These are phyloP conservation scores for Phengaris arion DNA, from an alignment of 2,888 invertebrate genomes.

Conservation along the genomic window DNA sequence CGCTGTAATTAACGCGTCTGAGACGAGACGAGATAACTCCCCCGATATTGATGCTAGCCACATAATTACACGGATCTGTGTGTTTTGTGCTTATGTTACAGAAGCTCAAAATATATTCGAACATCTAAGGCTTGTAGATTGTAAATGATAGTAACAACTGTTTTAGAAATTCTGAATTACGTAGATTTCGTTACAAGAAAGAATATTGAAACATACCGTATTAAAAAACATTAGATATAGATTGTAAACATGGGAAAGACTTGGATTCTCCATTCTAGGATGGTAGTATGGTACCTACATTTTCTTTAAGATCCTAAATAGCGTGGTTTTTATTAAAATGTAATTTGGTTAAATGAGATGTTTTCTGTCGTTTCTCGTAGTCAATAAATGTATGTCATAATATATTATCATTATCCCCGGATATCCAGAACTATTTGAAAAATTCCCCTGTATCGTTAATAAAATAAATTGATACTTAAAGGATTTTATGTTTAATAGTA, in stretches of 20 bases:
- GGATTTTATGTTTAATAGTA: slow-evolving; percentile 42
- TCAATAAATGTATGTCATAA: background rate
- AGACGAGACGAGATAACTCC: slow-evolving; percentile 29
- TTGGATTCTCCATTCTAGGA: no score
- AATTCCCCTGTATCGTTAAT: slow-evolving; percentile 22
- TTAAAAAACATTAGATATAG: no score
- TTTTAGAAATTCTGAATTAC: background rate
- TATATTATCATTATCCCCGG: background rate
- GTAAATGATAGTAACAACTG: background rate
- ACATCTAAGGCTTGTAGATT: background rate
- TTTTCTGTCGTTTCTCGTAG: background rate
- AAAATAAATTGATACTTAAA: slow-evolving; percentile 26
- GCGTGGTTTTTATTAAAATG: no score
- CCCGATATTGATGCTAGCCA: slow-evolving; percentile 25
- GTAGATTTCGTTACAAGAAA: background rate
- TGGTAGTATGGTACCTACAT: no score
- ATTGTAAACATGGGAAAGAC: no score
- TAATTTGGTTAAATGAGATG: no score
- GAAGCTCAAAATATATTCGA: background rate
- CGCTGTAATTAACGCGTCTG: slow-evolving; percentile 41
- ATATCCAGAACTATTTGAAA: slow-evolving; percentile 5
- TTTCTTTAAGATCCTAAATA: no score
- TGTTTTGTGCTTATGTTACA: slow-evolving; percentile 23
- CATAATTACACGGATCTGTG: slow-evolving; percentile 13
- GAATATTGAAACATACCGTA: no score